phyloP scores from a whole-genome alignment of 2,888 invertebrate species.

The Nasonovia ribisnigri region DNA sequence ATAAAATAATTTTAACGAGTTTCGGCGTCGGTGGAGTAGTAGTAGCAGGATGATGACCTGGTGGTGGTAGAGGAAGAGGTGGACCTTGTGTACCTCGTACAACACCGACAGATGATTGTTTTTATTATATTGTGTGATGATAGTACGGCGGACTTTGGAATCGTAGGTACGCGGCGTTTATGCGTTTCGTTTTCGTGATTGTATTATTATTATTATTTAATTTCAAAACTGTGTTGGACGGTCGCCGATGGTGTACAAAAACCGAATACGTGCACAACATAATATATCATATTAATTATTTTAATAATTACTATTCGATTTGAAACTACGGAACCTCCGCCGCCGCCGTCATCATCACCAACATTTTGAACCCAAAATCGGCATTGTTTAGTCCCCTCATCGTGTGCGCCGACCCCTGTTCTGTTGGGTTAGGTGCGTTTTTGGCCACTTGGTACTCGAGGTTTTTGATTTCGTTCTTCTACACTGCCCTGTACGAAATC shows the following conservation, averaged over 20 bases:
- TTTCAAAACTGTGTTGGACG: background rate
- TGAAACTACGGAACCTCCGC: background rate
- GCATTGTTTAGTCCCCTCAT: background rate
- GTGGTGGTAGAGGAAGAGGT: background rate
- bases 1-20: background rate
- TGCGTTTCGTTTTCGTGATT: background rate
- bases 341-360: background rate
- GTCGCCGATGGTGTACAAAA: background rate
- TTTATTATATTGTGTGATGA: background rate
- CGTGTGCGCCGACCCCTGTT: background rate
- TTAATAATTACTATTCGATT: background rate
- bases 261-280: background rate
- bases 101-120: slow-evolving; percentile 2
- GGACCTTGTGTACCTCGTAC: background rate
- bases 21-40: background rate
- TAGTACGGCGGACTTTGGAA: background rate
- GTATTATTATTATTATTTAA: background rate
- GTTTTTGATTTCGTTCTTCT: background rate
- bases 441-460: background rate
- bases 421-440: background rate
- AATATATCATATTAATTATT: background rate
- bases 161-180: background rate
- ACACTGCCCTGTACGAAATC: background rate
- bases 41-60: background rate
- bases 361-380: background rate